Conservation (phyloP, 2,888 invertebrate species). For the Drosophila colorata region DNA sequence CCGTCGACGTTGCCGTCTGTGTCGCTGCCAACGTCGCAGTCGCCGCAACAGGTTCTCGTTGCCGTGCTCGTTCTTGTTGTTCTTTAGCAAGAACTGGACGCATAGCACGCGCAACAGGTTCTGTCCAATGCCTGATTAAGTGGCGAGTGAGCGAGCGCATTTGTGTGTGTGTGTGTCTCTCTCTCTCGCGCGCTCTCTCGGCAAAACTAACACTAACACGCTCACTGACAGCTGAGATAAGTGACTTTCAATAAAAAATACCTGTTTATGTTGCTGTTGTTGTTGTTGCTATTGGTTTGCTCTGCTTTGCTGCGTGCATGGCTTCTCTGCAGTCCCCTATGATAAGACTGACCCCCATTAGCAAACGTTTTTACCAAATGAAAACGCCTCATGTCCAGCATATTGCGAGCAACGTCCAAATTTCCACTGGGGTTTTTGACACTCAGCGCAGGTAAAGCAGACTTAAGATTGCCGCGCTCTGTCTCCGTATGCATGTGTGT, state of each 20-base stretch:
- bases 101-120: conserved; percentile 76
- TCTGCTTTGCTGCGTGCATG: conserved; percentile 40
- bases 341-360: conserved; percentile 73
- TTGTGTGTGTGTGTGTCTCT: conserved; percentile 17
- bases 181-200: conserved; percentile 38
- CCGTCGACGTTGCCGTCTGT: conserved; percentile 18
- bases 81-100: conserved; percentile 66
- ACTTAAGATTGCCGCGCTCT: conserved; percentile 49
- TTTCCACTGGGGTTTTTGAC: conserved; percentile 64
- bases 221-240: conserved; percentile 67
- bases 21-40: conserved; percentile 29
- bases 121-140: conserved; percentile 67
- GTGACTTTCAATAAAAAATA: conserved; percentile 74
- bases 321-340: conserved; percentile 24
- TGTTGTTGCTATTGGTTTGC: conserved; percentile 46
- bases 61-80: conserved; percentile 36
- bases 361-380: conserved; percentile 57
- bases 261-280: conserved; percentile 61
- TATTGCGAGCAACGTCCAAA: conserved; percentile 46
- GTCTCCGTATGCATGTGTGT: conserved; percentile 18
- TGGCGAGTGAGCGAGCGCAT: conserved; percentile 41
- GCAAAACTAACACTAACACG: conserved; percentile 12
- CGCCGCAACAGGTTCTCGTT: conserved; percentile 74
- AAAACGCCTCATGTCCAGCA: conserved; percentile 43
- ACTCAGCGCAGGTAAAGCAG: conserved; percentile 53